Evolutionary conservation across 2,888 invertebrate genomes (phyloP).

Genomic region (Entomobrya multifasciata): DNA sequence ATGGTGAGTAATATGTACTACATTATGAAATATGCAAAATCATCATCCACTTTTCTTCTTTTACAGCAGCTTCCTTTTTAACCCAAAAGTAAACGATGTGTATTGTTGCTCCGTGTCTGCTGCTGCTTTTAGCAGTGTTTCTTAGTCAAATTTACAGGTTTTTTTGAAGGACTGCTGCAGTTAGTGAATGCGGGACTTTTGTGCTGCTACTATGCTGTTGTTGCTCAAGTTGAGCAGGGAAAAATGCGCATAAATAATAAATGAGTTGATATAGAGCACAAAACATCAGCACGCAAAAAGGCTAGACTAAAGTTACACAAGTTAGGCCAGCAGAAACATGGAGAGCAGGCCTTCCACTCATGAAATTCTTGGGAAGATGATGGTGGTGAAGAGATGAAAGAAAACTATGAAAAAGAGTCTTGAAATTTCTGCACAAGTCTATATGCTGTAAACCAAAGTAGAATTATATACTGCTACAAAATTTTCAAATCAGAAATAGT

Average conservation of each 20-base stretch:
- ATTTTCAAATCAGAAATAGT: no score
- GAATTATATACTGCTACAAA: no score
- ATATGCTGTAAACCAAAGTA: no score
- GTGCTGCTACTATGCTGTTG: constrained; percentile 37
- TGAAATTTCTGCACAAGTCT: constrained; percentile 16
- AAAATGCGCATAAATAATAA: constrained; percentile 63
- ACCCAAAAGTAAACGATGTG: not conserved
- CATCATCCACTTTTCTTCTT: constrained; percentile 34
- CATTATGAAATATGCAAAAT: constrained; percentile 39
- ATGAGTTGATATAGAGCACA: constrained; percentile 45
- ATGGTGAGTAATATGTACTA: not conserved
- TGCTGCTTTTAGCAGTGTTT: no score
- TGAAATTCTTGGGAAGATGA: no score
- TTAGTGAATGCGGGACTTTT: constrained; percentile 16
- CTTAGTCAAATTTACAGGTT: constrained; percentile 30
- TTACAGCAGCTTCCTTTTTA: constrained; percentile 19
- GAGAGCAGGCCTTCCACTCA: no score
- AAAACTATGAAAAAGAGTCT: constrained; percentile 39
- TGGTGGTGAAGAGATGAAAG: no score
- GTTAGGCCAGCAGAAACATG: no score
- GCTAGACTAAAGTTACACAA: no score
- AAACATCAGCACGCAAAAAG: no score
- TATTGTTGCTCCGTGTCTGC: not conserved
- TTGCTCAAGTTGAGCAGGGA: constrained; percentile 23
- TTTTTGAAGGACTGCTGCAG: constrained; percentile 1